Evolutionary conservation across 2,888 invertebrate genomes (phyloP).

Genomic region (Daptonema setosum): DNA sequence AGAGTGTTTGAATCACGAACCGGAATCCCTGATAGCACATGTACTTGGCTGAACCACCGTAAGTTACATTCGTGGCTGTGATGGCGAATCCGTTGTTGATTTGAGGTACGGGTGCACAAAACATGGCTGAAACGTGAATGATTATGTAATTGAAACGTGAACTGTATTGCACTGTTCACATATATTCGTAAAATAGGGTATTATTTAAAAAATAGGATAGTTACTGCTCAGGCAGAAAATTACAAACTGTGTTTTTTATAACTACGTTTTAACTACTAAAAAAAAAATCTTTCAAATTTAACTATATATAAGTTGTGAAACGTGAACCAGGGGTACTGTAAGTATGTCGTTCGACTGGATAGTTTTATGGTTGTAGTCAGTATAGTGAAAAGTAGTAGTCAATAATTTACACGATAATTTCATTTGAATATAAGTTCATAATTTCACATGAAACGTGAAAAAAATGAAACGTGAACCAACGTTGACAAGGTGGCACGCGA

Average conservation of each 20-base stretch:
- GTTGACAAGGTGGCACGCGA: slow-evolving; percentile 24
- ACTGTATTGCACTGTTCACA: not conserved
- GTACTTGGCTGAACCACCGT: slow-evolving; percentile 71
- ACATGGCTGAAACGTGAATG: slow-evolving; percentile 31
- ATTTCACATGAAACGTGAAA: not conserved
- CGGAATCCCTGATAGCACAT: slow-evolving; percentile 61
- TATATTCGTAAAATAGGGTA: not conserved
- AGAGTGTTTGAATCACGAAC: not conserved
- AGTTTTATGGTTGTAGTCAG: too few species aligned
- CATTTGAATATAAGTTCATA: not conserved
- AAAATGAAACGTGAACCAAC: slow-evolving; percentile 11
- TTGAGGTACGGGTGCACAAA: slow-evolving; percentile 90
- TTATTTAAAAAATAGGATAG: not conserved
- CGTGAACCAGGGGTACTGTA: too few species aligned
- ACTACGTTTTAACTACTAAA: too few species aligned
- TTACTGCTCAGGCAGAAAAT: too few species aligned
- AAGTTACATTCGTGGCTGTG: slow-evolving; percentile 81
- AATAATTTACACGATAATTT: too few species aligned
- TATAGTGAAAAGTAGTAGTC: too few species aligned
- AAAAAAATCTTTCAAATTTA: too few species aligned
- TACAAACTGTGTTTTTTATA: too few species aligned
- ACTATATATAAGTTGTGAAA: too few species aligned
- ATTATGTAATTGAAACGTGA: not conserved
- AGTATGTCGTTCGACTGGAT: too few species aligned
- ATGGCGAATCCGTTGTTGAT: slow-evolving; percentile 91